Evolutionary conservation across 2,113 vertebrate genomes (phyloP), one percentile per base, ranked within the genome.

Genomic region (Silurus glanis): DNA sequence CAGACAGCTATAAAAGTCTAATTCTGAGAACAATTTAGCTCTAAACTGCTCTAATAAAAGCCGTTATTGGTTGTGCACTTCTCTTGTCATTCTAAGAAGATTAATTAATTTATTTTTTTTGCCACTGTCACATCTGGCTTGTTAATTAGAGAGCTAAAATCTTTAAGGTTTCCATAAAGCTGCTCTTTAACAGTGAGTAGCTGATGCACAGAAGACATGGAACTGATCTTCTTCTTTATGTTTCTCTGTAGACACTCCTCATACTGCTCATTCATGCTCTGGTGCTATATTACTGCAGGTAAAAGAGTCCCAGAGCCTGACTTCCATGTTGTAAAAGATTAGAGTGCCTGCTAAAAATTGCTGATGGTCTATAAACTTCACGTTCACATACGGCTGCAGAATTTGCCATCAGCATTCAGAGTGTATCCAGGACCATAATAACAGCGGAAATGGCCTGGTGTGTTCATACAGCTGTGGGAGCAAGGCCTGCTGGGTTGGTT

Each of bases 401-500:
- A 93, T 90, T 89, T 87, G 85, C 92, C 90, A 82, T 95, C 93
- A 87, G 90, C 83, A 64, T 67, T 64, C 87, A 95, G 93, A 6
- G 71, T 85, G 91, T 92, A 92, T 85, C 93, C 92, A 83, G 91
- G 91, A 83, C 94, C 91, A 59, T 93, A 94, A 91, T 93, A 94
- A 91, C 93, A 94, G 58, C 88, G 93, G 88, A 92, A 94, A 91
- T 93, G 94, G 83, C 94, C 93, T 45, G 88, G 87, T 14, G 91
- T 94, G 79, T 95, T 95, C 94, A 95, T 93, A 89, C 94, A 95
- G 89, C 92, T 91, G 88, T 95, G 93, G 89, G 91, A 92, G 87
- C 94, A 94, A 0, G 86, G 91, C 55, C 93, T 91, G 80, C 84
- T 86, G 67, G 67, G 69, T 67, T 93, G 91, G 86, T 93, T 91